Evolutionary conservation across 2,113 vertebrate species (phyloP).

Genomic region (Xerus inauris): DNA sequence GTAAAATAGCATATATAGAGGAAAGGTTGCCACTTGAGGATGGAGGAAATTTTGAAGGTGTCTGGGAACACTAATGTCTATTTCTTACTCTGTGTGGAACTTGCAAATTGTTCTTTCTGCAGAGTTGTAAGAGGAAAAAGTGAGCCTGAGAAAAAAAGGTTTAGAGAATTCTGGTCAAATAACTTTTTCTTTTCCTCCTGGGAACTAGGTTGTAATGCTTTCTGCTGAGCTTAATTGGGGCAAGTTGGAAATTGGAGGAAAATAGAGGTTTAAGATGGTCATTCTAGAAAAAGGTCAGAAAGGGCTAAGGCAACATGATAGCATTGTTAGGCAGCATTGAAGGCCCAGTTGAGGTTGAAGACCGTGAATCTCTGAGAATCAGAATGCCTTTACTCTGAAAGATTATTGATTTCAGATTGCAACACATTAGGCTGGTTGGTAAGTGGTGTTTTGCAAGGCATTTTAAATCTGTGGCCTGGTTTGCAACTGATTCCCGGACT

Average conservation of each 20-base stretch:
- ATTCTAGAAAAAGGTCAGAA: background rate
- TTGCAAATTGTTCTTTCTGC: background rate
- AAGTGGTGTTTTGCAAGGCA: background rate
- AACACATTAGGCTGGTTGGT: background rate
- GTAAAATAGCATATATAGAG: background rate
- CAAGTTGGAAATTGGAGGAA: background rate
- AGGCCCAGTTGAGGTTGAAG: background rate
- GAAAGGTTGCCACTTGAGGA: background rate
- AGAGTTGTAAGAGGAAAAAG: background rate
- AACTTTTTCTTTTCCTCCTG: background rate
- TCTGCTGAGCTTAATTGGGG: background rate
- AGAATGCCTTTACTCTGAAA: background rate
- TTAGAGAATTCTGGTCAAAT: background rate
- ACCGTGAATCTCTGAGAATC: background rate
- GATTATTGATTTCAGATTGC: background rate
- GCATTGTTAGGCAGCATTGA: background rate
- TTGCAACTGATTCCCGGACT: background rate
- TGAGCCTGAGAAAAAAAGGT: background rate
- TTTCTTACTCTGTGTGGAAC: background rate
- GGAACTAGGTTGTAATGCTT: background rate
- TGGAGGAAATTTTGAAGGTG: background rate
- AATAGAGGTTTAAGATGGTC: background rate
- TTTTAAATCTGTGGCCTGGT: background rate
- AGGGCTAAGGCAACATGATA: background rate
- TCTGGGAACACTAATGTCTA: background rate